These are phyloP conservation scores for Archegozetes longisetosus DNA, from an alignment of 1,140 invertebrate genomes.

Conservation along the genomic window DNA sequence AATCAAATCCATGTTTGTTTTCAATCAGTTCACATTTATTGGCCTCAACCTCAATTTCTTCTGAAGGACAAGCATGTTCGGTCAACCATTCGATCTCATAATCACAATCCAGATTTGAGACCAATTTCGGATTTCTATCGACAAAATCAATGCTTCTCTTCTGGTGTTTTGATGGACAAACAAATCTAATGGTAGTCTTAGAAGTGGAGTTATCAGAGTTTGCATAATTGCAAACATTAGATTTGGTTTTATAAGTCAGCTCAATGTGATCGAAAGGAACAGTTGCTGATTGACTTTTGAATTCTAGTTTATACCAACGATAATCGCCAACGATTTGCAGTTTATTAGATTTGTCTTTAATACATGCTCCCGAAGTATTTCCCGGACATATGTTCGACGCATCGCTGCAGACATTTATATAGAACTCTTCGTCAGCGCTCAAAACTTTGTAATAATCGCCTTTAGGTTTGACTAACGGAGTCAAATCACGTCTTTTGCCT, in stretches of 20 bases:
- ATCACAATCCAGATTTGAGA: conserved; percentile 18
- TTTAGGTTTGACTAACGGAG: conserved; percentile 9
- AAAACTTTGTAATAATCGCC: conserved; percentile 15
- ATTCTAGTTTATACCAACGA: conserved; percentile 4
- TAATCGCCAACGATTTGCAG: not conserved
- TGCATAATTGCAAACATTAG: not conserved
- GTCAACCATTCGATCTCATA: conserved; percentile 23
- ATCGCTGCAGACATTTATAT: conserved; percentile 18
- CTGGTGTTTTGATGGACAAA: conserved; percentile 13
- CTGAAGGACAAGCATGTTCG: conserved; percentile 21
- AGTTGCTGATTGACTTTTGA: not conserved
- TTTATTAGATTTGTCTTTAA: not conserved
- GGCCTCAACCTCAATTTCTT: not conserved
- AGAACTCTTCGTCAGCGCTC: conserved; percentile 12
- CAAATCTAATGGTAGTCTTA: conserved; percentile 15
- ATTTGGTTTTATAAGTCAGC: conserved; percentile 4
- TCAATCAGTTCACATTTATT: conserved; percentile 2
- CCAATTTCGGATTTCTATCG: conserved; percentile 13
- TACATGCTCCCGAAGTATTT: not conserved
- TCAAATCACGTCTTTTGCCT: conserved; percentile 16
- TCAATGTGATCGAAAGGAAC: not conserved
- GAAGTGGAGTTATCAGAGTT: not conserved
- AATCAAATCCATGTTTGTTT: not conserved
- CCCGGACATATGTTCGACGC: not conserved
- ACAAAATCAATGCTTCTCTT: not conserved